Conservation (phyloP, 2,113 vertebrate genomes). For the Ciconia maguari region DNA sequence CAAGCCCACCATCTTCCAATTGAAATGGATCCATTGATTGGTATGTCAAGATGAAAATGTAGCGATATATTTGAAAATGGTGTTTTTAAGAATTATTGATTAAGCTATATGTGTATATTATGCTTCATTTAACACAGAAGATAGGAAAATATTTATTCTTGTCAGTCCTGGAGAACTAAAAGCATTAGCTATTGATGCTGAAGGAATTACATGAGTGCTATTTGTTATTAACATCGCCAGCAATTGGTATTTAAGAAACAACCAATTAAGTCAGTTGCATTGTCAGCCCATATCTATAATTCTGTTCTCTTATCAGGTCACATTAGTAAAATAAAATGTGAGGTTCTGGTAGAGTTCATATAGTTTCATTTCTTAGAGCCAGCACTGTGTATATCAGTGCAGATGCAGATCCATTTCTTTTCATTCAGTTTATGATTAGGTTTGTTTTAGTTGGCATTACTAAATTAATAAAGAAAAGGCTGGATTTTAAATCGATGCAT, state of each 20-base stretch:
- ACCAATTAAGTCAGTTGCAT: background rate
- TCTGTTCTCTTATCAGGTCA: background rate
- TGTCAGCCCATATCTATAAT: background rate
- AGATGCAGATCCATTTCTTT: background rate
- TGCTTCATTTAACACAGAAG: constrained; percentile 20
- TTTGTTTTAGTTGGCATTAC: background rate
- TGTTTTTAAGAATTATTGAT: background rate
- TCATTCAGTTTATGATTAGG: background rate
- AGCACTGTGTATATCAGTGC: background rate
- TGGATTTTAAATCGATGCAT: background rate
- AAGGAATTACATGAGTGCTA: background rate
- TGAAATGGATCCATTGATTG: constrained; percentile 96
- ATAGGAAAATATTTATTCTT: constrained; percentile 28
- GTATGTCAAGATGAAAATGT: constrained; percentile 75
- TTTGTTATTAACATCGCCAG: constrained; percentile 39
- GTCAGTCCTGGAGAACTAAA: background rate
- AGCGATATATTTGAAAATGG: background rate
- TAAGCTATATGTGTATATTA: background rate
- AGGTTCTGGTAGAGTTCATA: background rate
- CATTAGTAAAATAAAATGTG: constrained; percentile 14
- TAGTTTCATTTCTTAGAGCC: background rate
- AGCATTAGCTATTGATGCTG: background rate
- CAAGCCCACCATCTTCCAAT: constrained; percentile 97
- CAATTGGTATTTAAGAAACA: constrained; percentile 30
- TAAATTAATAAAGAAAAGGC: background rate